Evolutionary conservation across 2,797 vertebrate genomes (phyloP).

Genomic region (Enoplosus armatus): DNA sequence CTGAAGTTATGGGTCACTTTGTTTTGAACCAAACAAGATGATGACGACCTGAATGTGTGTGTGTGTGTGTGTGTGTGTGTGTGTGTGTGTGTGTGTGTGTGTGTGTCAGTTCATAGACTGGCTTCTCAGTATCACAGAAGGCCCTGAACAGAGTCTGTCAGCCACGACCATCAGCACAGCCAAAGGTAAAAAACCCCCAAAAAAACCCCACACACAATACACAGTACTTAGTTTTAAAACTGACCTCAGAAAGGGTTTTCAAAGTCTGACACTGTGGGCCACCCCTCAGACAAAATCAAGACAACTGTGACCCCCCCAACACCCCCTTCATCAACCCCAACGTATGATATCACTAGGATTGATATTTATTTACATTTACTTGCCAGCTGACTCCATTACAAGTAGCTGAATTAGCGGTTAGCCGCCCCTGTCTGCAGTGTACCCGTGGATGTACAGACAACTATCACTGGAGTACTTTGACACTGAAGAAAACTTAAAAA

Average conservation of each 20-base stretch:
- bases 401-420: no score
- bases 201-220: not conserved
- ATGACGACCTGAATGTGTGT: not conserved
- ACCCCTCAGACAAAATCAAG: not conserved
- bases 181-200: slow-evolving; percentile 70
- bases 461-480: no score
- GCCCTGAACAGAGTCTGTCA: slow-evolving; percentile 86
- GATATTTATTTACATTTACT: no score
- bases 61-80: no score
- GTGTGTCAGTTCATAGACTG: slow-evolving; percentile 93
- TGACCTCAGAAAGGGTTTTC: no score
- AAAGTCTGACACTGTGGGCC: not conserved
- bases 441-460: no score
- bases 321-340: no score
- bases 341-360: no score
- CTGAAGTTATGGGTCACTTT: not conserved
- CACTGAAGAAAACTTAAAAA: no score
- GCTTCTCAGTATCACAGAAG: slow-evolving; percentile 90
- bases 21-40: not conserved
- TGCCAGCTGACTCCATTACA: no score
- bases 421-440: no score
- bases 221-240: not conserved
- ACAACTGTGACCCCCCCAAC: no score
- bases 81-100: slow-evolving; percentile 24
- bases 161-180: slow-evolving; percentile 69